Conservation (phyloP, 1,140 invertebrate species). For the Teleopsis dalmanni region DNA sequence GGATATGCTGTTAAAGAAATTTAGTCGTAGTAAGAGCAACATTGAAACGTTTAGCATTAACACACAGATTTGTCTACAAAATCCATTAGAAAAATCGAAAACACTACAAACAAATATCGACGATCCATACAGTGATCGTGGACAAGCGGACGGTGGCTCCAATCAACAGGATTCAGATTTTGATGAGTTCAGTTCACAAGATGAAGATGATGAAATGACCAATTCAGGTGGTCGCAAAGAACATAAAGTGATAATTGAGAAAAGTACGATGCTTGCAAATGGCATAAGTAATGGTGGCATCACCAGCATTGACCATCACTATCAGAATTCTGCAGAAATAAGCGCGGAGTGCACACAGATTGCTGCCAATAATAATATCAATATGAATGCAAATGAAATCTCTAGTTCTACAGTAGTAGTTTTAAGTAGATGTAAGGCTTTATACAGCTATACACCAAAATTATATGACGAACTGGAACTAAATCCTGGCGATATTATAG, state of each 20-base stretch:
- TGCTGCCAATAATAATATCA: not conserved
- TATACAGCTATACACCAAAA: slow-evolving; percentile 83
- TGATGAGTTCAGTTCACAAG: slow-evolving; percentile 70
- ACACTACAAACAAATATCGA: slow-evolving; percentile 27
- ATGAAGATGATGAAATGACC: slow-evolving; percentile 38
- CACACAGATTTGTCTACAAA: slow-evolving; percentile 7
- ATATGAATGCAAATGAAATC: not conserved
- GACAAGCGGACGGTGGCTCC: slow-evolving; percentile 74
- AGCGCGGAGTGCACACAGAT: slow-evolving; percentile 11
- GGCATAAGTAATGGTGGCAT: not conserved
- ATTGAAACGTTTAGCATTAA: slow-evolving; percentile 28
- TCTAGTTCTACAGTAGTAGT: slow-evolving; percentile 40
- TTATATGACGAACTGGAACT: slow-evolving; percentile 82
- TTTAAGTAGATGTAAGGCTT: slow-evolving; percentile 65
- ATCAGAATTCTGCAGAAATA: slow-evolving; percentile 32
- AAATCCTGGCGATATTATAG: slow-evolving; percentile 76
- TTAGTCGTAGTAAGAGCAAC: slow-evolving; percentile 41
- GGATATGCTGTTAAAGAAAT: slow-evolving; percentile 17
- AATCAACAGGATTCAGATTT: slow-evolving; percentile 73
- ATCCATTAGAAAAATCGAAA: slow-evolving; percentile 32
- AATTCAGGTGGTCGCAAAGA: slow-evolving; percentile 5
- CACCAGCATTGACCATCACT: slow-evolving; percentile 9
- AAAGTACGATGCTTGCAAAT: slow-evolving; percentile 11
- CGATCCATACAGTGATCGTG: slow-evolving; percentile 53
- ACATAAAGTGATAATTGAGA: slow-evolving; percentile 12